phyloP scores from a whole-genome alignment of 1,140 invertebrate genomes.

The Lasaia peninsularis region DNA sequence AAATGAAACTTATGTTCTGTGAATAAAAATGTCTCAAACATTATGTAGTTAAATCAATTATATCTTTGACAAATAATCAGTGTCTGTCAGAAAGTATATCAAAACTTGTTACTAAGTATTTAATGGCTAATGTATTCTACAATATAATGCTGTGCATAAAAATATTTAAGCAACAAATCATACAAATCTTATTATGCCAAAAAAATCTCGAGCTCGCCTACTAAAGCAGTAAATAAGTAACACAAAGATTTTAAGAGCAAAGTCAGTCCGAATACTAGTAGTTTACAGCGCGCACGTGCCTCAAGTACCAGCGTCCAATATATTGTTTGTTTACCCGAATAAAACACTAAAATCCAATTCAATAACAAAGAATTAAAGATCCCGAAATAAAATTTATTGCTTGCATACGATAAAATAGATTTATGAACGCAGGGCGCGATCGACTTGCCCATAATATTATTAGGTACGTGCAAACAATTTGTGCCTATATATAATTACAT shows the following conservation, averaged over 20 bases:
- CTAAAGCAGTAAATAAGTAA: slow-evolving; percentile 33
- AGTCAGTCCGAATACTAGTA: slow-evolving; percentile 46
- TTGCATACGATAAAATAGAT: slow-evolving; percentile 75
- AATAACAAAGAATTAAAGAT: slow-evolving; percentile 78
- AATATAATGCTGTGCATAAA: no score
- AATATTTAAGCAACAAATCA: no score
- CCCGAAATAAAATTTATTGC: slow-evolving; percentile 77
- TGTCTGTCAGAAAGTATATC: no score
- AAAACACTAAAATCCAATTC: slow-evolving; percentile 77
- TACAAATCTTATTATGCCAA: neutral
- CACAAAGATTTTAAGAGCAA: slow-evolving; percentile 57
- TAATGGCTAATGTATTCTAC: no score
- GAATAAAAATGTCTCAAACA: no score
- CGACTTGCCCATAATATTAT: slow-evolving; percentile 63
- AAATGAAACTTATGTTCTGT: no score
- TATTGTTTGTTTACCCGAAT: slow-evolving; percentile 76
- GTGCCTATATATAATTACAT: slow-evolving; percentile 33
- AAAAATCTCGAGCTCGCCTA: neutral
- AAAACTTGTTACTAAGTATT: no score
- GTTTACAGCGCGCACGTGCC: slow-evolving; percentile 65
- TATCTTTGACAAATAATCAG: no score
- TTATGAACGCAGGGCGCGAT: slow-evolving; percentile 61
- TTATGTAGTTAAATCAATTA: no score
- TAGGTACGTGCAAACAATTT: slow-evolving; percentile 54
- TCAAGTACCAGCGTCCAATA: slow-evolving; percentile 60